phyloP scores from a whole-genome alignment of 2,888 invertebrate species.

The Pterobdella sp. region DNA sequence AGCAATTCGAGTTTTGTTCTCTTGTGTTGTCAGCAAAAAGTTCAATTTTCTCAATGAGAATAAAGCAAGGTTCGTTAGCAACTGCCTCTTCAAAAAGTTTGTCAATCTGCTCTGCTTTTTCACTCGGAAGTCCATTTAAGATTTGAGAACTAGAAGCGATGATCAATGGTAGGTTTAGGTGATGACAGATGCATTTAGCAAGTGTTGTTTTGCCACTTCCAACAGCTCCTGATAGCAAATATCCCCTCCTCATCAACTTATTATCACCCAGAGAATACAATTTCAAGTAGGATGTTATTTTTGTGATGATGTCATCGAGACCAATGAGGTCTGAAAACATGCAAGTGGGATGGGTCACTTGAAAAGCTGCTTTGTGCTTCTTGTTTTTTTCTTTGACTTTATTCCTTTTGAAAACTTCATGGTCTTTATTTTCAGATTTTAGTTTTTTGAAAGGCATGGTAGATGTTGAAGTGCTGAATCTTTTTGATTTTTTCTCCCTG shows the following conservation, averaged over 20 bases:
- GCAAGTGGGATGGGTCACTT: background rate
- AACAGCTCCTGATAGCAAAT: slow-evolving; percentile 16
- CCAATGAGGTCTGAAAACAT: slow-evolving; percentile 12
- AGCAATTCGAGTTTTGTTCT: background rate
- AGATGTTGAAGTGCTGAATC: background rate
- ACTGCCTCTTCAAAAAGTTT: slow-evolving; percentile 19
- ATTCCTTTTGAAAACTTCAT: too few species aligned
- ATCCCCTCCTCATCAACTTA: background rate
- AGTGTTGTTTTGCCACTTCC: slow-evolving; percentile 21
- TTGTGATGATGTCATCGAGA: background rate
- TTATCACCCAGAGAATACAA: background rate
- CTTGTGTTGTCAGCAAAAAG: background rate
- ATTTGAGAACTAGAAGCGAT: background rate
- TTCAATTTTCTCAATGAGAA: slow-evolving; percentile 22
- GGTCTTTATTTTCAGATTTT: background rate
- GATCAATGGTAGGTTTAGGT: background rate
- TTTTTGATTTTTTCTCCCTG: background rate
- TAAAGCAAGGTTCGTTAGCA: slow-evolving; percentile 5
- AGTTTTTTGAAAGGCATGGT: background rate
- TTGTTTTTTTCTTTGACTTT: background rate
- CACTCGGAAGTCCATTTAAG: slow-evolving; percentile 4
- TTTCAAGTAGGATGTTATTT: background rate
- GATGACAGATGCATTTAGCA: slow-evolving; percentile 13
- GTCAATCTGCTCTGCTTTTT: slow-evolving; percentile 7
- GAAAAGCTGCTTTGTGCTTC: background rate